Conservation (phyloP, 92 coral and sea anemone species). For the Phenganax subtilis region DNA sequence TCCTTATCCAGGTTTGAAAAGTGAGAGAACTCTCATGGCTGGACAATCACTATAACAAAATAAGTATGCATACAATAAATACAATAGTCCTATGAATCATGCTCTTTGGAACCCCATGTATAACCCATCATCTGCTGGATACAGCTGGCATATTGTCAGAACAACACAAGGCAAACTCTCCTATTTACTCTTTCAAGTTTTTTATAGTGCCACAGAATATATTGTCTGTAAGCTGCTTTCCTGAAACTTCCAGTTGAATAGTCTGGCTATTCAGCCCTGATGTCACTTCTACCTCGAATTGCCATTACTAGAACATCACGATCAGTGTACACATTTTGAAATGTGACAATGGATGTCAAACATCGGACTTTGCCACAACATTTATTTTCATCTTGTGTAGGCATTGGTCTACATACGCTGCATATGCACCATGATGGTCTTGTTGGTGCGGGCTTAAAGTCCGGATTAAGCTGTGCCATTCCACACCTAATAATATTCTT, state of each 20-base stretch:
- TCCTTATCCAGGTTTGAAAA: no score
- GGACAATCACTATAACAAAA: no score
- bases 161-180: no score
- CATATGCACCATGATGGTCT: conserved; percentile 50
- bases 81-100: no score
- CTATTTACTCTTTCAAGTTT: no score
- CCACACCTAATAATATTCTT: conserved; percentile 6
- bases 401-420: conserved; percentile 33
- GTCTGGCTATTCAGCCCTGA: conserved; percentile 53
- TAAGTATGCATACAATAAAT: no score
- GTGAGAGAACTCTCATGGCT: no score
- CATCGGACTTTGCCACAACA: conserved; percentile 51
- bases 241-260: conserved; percentile 49
- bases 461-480: neutral
- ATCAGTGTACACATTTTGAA: conserved; percentile 43
- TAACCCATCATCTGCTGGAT: no score
- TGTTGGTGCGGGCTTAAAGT: neutral
- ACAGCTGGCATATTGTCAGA: no score
- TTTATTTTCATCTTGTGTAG: conserved; percentile 30
- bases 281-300: conserved; percentile 49
- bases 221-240: conserved; percentile 49
- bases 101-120: no score
- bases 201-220: no score
- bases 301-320: conserved; percentile 50
- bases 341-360: conserved; percentile 31